Evolutionary conservation across 2,888 invertebrate species (phyloP), one percentile per base, ranked within the genome.

Genomic region (Oscheius sp.): DNA sequence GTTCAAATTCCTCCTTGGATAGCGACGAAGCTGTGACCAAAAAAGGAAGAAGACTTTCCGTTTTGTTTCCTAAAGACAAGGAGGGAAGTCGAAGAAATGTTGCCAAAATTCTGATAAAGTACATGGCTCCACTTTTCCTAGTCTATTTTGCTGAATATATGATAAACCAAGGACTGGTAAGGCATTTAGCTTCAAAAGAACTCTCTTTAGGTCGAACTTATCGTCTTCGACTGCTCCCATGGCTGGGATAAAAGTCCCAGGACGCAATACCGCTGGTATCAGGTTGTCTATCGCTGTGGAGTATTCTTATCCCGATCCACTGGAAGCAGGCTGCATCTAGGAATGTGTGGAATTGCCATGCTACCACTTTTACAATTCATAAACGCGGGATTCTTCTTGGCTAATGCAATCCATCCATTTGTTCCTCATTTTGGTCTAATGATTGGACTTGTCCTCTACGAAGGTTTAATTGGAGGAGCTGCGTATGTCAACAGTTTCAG

Each of bases 131-230:
- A 0, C 89, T 94, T 52, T 91, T 92, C 0, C 85, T 93, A 64
- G 94, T 94, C 1, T 94, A 94, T 87, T 91, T 93, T 80, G 93
- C 93, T 80, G 94, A 94, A 86, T 94, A 94, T 89, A 93, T 94
- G 85, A 94, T 94, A 80, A 94, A 94, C 89, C 94, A 94, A 89
- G 94, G 94, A 83, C 89, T 94, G 91, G 93, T 49, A 35, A 35
- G 35, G 3, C 35, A 3, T n/a, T n/a, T n/a, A n/a, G n/a, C n/a
- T n/a, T n/a, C n/a, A n/a, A n/a, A n/a, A n/a, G n/a, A 35, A 3
- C 9, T 9, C 9, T 9, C 9, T 88, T 79, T 87, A 93, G 91
- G 93, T 93, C 1, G 49, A 70, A 29, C 41, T 59, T 78, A 91
- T 93, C n/a, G 92, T 93, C 86, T 93, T 93, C 85, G 91, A 92